Evolutionary conservation across 2,113 vertebrate genomes (phyloP).

Genomic region (Trinectes maculatus): DNA sequence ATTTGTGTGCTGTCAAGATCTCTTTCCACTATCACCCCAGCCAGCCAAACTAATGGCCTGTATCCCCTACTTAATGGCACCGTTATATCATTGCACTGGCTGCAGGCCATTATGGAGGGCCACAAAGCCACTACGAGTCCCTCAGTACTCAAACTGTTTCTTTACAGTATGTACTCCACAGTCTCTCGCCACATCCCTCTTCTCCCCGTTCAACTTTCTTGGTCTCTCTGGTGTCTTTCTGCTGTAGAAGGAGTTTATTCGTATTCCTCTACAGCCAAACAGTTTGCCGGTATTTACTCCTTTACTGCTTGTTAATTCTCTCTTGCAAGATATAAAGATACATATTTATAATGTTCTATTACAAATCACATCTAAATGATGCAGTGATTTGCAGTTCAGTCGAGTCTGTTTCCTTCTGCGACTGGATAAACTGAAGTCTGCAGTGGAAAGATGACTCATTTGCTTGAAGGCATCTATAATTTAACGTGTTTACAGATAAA

Average conservation of each 20-base stretch:
- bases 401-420: background rate
- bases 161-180: constrained; percentile 48
- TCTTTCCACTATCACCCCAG: constrained; percentile 54
- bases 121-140: constrained; percentile 58
- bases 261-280: background rate
- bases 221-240: background rate
- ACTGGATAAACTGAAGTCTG: background rate
- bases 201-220: constrained; percentile 23
- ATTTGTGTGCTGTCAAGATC: constrained; percentile 73
- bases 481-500: constrained; percentile 1
- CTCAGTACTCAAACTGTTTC: constrained; percentile 42
- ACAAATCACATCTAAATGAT: background rate
- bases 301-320: constrained; percentile 14
- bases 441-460: background rate
- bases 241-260: background rate
- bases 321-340: too few relatives aligned
- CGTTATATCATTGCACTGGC: constrained; percentile 66
- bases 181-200: constrained; percentile 10
- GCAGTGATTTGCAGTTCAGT: background rate
- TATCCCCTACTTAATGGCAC: constrained; percentile 71
- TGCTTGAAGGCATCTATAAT: constrained; percentile 4
- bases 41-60: constrained; percentile 75
- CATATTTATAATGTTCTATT: background rate
- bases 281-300: background rate
- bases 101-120: constrained; percentile 61